phyloP scores from a whole-genome alignment of 2,113 vertebrate species.

The Ivindomyrus marchei region DNA sequence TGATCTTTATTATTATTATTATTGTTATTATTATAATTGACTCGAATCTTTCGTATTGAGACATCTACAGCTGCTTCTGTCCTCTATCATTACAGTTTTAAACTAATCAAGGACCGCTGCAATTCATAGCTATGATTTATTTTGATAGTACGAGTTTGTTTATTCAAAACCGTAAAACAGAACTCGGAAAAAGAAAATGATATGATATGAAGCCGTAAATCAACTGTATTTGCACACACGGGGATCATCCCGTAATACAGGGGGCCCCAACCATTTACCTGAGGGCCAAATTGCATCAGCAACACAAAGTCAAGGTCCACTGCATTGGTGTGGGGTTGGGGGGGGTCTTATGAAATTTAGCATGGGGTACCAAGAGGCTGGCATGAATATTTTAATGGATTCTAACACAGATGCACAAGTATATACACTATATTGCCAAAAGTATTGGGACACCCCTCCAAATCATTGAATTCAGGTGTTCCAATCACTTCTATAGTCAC shows the following conservation, averaged over 20 bases:
- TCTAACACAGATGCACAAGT: background rate
- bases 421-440: no score
- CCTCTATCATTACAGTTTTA: background rate
- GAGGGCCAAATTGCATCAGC: background rate
- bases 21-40: background rate
- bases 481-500: no score
- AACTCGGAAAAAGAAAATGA: background rate
- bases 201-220: background rate
- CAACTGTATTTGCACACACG: background rate
- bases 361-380: background rate
- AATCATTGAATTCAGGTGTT: no score
- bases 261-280: background rate
- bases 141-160: background rate
- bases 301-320: background rate
- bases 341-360: background rate
- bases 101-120: background rate
- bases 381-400: background rate
- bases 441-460: no score
- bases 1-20: background rate
- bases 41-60: background rate
- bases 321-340: background rate
- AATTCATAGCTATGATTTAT: background rate
- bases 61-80: background rate
- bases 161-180: background rate
- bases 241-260: background rate